Base-by-base conservation (phyloP, 2,113 vertebrate genomes). In the Ammodytes marinus region DNA sequence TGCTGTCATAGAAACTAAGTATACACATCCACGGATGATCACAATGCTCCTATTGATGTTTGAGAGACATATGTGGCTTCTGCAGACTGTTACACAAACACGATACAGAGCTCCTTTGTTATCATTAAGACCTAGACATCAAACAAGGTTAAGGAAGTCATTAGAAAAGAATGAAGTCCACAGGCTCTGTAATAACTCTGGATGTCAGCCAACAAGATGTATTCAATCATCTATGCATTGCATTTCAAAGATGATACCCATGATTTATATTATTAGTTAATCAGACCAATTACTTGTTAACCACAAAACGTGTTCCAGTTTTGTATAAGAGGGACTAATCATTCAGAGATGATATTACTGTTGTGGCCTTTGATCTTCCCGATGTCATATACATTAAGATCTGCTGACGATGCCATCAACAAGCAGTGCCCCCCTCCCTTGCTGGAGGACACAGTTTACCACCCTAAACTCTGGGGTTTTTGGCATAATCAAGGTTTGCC, bases 351-450 rank as follows among this genome's bases (percentile, higher is more conserved):
- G 19, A 80, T 69, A 77, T 57, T 10, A 57, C 47, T 2, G 19
- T 17, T 40, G 12, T 45, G 63, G 50, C 55, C 64, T 83, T 79
- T 83, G 63, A 87, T 80, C 27, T 1, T 43, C 39, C 19, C 64
- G 45, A 40, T 50, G 66, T 79, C 37, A 65, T n/a, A 14, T 47
- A 52, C 45, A 83, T 74, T 70, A 69, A 49, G 74, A 80, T 84
- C 54, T 76, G 84, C 80, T 84, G 83, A 90, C n/a, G 43, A 73
- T 57, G 64, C 58, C 58, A 79, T 60, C 77, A 78, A 75, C 54
- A 77, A 66, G 45, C n/a, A 4, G 47, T 54, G 27, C 10, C 13
- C 43, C 27, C 17, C 69, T 74, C 57, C 54, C 17, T 40, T 64
- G 58, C 64, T 54, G 6, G 8, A 14, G 77, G 79, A 57, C 69